These are phyloP conservation scores for Dasypogon diadema DNA, from an alignment of 2,888 invertebrate species.

Conservation along the genomic window DNA sequence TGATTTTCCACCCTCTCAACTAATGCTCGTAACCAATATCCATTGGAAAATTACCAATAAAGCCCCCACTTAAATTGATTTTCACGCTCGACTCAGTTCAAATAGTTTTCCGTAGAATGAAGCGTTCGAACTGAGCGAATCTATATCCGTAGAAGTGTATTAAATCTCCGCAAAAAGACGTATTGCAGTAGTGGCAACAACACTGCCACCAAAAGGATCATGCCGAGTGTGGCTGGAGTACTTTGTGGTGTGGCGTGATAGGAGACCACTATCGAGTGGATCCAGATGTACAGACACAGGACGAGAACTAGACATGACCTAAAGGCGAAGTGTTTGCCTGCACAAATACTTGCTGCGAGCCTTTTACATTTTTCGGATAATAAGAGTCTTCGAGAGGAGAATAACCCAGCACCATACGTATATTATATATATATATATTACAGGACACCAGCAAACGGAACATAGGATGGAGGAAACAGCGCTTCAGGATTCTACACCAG, in stretches of 20 bases:
- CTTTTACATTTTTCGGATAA: conserved; percentile 37
- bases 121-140: conserved; percentile 11
- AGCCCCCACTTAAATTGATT: conserved; percentile 51
- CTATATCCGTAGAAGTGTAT: conserved; percentile 29
- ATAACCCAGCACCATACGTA: background rate
- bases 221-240: background rate
- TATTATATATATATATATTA: no score
- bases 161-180: conserved; percentile 48
- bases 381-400: background rate
- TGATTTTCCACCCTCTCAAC: background rate
- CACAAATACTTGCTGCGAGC: conserved; percentile 16
- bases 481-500: conserved; percentile 6
- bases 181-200: conserved; percentile 36
- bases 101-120: conserved; percentile 48
- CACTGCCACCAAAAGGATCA: conserved; percentile 10
- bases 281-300: background rate
- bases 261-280: background rate
- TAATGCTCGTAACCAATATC: conserved; percentile 43
- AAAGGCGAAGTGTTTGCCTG: conserved; percentile 8
- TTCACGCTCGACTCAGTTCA: conserved; percentile 51
- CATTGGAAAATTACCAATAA: conserved; percentile 51
- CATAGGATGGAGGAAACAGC: background rate
- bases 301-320: conserved; percentile 30
- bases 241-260: background rate
- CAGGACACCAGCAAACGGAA: background rate